Conservation (phyloP, 2,113 vertebrate species). For the Oplegnathus fasciatus region DNA sequence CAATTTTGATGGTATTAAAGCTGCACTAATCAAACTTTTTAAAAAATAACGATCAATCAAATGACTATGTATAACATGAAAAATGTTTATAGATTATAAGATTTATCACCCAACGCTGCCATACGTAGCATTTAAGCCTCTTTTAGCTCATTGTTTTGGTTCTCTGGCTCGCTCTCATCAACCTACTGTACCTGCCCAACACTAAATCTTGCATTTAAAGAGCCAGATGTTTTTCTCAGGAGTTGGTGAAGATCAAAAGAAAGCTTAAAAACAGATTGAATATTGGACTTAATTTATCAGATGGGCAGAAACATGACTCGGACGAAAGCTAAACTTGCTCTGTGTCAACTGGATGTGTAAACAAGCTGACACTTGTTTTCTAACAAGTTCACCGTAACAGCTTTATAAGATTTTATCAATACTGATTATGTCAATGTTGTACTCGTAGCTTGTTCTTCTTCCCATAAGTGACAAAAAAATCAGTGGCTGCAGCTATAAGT, state of each 20-base stretch:
- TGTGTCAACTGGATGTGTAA: no score
- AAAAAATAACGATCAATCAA: background rate
- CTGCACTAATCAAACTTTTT: background rate
- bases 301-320: background rate
- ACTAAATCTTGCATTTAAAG: no score
- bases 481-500: background rate
- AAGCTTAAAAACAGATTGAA: background rate
- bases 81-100: background rate
- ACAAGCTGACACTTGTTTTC: no score
- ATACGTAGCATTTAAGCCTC: no score
- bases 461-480: background rate
- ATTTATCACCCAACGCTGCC: background rate
- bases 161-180: no score
- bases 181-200: no score
- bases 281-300: background rate
- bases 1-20: background rate
- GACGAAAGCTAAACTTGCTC: no score
- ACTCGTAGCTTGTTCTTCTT: background rate
- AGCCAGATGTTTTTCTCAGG: no score
- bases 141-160: no score
- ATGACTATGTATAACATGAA: background rate
- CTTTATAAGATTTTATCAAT: background rate
- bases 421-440: background rate
- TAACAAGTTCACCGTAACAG: background rate
- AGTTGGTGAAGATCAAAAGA: no score